These are phyloP conservation scores for Thymelicus sylvestris DNA, from an alignment of 2,888 invertebrate genomes.

Conservation along the genomic window DNA sequence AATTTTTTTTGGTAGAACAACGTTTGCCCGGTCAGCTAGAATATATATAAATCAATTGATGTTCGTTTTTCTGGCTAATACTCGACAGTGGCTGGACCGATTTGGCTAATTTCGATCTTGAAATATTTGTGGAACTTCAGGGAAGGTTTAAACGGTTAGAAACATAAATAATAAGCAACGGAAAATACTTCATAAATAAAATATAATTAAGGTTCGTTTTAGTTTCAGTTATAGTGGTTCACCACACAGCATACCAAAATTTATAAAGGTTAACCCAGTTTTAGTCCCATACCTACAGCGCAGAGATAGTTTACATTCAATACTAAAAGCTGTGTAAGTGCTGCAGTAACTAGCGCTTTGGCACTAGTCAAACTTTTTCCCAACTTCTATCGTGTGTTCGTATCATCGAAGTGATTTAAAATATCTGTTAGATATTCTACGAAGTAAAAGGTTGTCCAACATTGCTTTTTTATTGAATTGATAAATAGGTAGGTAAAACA, in stretches of 20 bases:
- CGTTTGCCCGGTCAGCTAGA: too few species aligned
- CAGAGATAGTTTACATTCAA: constrained; percentile 36
- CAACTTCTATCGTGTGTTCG: constrained; percentile 15
- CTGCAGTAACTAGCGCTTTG: constrained; percentile 34
- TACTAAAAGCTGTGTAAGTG: constrained; percentile 37
- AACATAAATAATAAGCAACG: too few species aligned
- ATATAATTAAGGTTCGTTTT: neutral
- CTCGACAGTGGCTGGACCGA: too few species aligned
- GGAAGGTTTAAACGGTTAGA: too few species aligned
- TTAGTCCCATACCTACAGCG: constrained; percentile 28
- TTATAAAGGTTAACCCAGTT: constrained; percentile 35
- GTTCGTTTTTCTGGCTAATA: too few species aligned
- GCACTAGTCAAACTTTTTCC: constrained; percentile 31
- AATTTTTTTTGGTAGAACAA: too few species aligned
- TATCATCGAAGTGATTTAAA: constrained; percentile 11
- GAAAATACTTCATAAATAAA: too few species aligned
- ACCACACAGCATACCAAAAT: constrained; percentile 18
- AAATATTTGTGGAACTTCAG: too few species aligned
- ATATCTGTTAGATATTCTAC: constrained; percentile 2
- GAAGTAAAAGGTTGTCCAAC: neutral
- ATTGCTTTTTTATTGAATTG: neutral
- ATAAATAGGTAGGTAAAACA: too few species aligned
- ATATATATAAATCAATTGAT: too few species aligned
- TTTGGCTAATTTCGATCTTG: too few species aligned
- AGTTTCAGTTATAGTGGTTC: neutral